phyloP scores from a whole-genome alignment of 2,113 vertebrate genomes.

The Cottus gobio region DNA sequence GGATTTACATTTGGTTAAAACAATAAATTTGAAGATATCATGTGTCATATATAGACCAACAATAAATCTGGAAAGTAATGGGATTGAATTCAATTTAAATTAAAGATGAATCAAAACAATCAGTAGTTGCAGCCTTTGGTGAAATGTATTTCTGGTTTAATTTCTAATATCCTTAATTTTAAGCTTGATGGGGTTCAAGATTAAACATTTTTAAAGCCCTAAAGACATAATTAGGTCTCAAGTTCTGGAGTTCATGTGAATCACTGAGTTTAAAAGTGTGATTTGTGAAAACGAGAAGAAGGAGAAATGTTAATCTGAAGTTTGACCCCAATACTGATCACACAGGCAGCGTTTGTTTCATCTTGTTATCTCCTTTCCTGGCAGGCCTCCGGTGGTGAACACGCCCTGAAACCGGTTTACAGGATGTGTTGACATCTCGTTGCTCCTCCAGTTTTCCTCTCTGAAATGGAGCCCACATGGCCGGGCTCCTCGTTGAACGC shows the following conservation, averaged over 20 bases:
- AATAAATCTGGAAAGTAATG: neutral
- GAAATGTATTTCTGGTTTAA: neutral
- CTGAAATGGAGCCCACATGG: conserved; percentile 70
- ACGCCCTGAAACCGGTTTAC: neutral
- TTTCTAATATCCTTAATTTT: neutral
- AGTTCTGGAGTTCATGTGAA: neutral
- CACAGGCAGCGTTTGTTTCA: neutral
- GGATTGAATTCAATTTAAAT: too few relatives aligned
- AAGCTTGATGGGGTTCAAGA: neutral
- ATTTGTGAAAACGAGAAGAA: conserved; percentile 17
- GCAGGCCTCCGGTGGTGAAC: conserved; percentile 7
- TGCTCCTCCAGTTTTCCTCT: neutral
- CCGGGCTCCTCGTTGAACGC: conserved; percentile 58
- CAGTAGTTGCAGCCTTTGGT: neutral
- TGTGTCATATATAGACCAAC: neutral
- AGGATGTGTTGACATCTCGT: conserved; percentile 26
- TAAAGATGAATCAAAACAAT: neutral
- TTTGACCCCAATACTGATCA: neutral
- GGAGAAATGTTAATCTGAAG: neutral
- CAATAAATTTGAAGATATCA: neutral
- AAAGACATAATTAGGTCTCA: neutral
- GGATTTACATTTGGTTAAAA: neutral
- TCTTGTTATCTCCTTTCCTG: conserved; percentile 1
- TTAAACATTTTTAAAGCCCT: neutral
- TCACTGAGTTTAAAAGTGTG: neutral